Conservation (phyloP, 2,113 vertebrate genomes). For the Eulemur macaco region DNA sequence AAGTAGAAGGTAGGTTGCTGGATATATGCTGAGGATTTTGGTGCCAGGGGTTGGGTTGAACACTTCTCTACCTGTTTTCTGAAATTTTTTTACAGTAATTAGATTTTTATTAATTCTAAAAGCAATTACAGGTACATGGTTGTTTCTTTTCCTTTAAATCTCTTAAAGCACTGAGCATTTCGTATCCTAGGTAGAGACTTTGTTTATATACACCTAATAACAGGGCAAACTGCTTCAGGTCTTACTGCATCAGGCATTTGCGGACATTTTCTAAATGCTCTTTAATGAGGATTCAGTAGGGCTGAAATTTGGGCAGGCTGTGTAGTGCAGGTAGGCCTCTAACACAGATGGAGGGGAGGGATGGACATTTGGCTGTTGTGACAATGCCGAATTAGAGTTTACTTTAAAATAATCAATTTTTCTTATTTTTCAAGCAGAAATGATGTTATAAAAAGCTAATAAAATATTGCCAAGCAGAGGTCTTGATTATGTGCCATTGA, state of each 20-base stretch:
- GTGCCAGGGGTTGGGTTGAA: background rate
- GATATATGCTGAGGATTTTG: conserved; percentile 4
- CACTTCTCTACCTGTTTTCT: background rate
- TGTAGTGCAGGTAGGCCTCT: background rate
- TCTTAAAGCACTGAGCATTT: background rate
- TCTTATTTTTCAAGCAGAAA: conserved; percentile 44
- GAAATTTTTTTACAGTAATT: background rate
- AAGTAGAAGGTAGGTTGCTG: background rate
- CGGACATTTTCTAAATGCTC: background rate
- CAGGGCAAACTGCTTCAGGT: background rate
- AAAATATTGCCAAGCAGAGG: conserved; percentile 34
- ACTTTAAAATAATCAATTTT: background rate
- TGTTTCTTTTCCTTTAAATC: background rate
- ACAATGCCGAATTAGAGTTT: background rate
- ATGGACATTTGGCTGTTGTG: background rate
- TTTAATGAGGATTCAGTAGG: background rate
- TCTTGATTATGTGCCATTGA: conserved; percentile 5
- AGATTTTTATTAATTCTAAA: conserved; percentile 1
- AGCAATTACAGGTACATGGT: background rate
- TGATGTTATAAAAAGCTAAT: conserved; percentile 22
- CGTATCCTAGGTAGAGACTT: background rate
- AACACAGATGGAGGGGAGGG: background rate
- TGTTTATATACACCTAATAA: background rate
- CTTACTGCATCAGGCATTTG: background rate
- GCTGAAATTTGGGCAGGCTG: background rate